Evolutionary conservation across 1,140 invertebrate species (phyloP), one percentile per base, ranked within the genome.

Genomic region (Antheraea pernyi): DNA sequence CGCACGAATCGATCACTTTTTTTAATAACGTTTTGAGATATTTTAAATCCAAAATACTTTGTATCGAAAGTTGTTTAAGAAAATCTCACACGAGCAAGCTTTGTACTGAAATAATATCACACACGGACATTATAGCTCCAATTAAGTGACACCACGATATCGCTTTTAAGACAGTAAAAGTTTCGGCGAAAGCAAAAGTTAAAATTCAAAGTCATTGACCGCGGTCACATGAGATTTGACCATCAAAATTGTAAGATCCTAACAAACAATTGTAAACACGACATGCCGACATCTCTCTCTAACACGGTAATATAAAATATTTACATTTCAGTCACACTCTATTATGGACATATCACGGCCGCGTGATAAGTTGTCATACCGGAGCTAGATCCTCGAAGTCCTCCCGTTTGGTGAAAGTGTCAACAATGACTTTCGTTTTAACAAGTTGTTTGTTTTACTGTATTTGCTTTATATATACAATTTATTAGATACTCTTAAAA

Each of bases 331-430:
- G 18, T 60, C 36, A 60, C 48, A 59, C 66, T 46, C n/a, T 63
- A 53, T 37, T 61, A 53, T 48, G 46, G 9, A 36, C 30, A 19
- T 48, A 22, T 30, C 13, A 48, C 60, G 22, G 42, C 39, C 48
- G 65, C 53, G 75, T 68, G 68, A 71, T 60, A 70, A 42, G 66
- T 69, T 76, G 63, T 67, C 70, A 69, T 65, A 36, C n/a, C 37
- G 64, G 62, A 68, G 65, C 68, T 58, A 64, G 69, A 48, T 72
- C 73, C 72, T 77, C 72, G 37, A 74, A 68, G 67, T 72, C 71
- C 68, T 62, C 68, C 66, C 36, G 37, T 71, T 64, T 30, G 72
- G 83, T 70, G 85, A 87, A 87, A 87, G 85, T 85, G 81, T 87
- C 82, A 85, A 83, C 76, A 86, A 73, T 78, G 64, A 77, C 77